A percentile compares a stretch with the other conserved stretches of the same genome.
Conservation (phyloP, 2,888 invertebrate genomes). For the Disparrhopalites patrizii region DNA sequence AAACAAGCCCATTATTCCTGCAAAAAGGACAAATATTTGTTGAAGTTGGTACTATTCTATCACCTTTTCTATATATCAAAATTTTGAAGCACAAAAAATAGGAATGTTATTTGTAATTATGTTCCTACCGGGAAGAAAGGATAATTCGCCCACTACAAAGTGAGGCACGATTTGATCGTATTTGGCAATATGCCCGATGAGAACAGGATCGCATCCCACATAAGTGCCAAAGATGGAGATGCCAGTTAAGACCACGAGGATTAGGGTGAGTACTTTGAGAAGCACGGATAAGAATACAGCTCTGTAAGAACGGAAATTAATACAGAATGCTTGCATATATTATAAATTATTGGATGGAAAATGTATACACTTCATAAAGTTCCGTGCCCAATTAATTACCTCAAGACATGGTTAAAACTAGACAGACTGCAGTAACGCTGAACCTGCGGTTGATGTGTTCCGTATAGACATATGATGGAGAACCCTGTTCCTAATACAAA, state of each 20-base stretch:
- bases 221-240: constrained; percentile 36
- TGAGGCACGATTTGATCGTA: constrained; percentile 42
- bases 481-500: constrained; percentile 42
- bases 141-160: constrained; percentile 38
- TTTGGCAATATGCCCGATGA: constrained; percentile 34
- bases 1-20: constrained; percentile 27
- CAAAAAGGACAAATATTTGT: background rate
- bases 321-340: background rate
- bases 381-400: constrained; percentile 15
- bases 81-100: background rate
- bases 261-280: background rate
- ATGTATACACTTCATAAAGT: background rate
- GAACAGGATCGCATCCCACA: constrained; percentile 41
- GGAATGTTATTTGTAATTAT: background rate
- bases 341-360: background rate
- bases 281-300: background rate
- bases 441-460: constrained; percentile 43
- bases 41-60: too few species aligned
- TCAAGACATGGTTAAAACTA: constrained; percentile 30
- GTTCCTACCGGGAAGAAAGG: constrained; percentile 37
- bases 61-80: too few species aligned
- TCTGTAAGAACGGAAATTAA: background rate
- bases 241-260: background rate
- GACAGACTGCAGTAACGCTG: constrained; percentile 39
- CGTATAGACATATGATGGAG: constrained; percentile 34